Evolutionary conservation across 2,113 vertebrate species (phyloP).

Genomic region (Abramis brama): DNA sequence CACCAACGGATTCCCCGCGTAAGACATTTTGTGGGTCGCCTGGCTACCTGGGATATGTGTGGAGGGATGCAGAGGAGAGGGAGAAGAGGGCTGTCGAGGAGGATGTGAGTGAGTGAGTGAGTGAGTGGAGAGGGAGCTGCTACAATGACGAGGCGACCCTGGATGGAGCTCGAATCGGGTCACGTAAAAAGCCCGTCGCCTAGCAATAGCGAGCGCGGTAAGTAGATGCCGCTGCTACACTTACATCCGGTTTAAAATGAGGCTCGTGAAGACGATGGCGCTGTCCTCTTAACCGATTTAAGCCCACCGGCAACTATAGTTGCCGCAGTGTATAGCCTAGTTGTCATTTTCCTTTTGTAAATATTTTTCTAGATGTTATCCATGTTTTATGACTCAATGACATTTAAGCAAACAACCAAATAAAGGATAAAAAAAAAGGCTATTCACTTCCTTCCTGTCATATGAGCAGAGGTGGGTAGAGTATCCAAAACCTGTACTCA

Average conservation of each 20-base stretch:
- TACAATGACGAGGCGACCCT: constrained; percentile 34
- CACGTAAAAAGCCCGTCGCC: constrained; percentile 38
- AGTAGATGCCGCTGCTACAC: constrained; percentile 42
- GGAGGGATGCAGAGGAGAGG: constrained; percentile 28
- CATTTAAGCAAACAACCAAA: too few species aligned
- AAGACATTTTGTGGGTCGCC: constrained; percentile 52
- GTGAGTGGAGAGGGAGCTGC: constrained; percentile 1
- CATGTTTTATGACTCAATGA: too few species aligned
- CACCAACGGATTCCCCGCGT: constrained; percentile 51
- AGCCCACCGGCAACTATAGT: too few species aligned
- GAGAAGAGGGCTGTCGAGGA: not conserved
- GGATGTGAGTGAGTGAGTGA: constrained; percentile 7
- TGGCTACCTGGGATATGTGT: constrained; percentile 30
- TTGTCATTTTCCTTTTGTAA: too few species aligned
- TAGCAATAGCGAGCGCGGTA: constrained; percentile 40
- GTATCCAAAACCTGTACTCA: too few species aligned
- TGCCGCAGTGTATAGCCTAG: too few species aligned
- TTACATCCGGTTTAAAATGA: constrained; percentile 42
- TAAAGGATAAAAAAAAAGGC: too few species aligned
- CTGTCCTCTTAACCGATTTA: constrained; percentile 4
- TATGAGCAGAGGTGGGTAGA: too few species aligned
- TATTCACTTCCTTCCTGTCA: too few species aligned
- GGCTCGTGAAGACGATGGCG: constrained; percentile 28
- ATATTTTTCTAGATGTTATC: too few species aligned
- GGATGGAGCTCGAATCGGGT: constrained; percentile 44